Evolutionary conservation across 1,140 invertebrate species (phyloP), one percentile per base, ranked within the genome.

Genomic region (Brachionus manjavacas): DNA sequence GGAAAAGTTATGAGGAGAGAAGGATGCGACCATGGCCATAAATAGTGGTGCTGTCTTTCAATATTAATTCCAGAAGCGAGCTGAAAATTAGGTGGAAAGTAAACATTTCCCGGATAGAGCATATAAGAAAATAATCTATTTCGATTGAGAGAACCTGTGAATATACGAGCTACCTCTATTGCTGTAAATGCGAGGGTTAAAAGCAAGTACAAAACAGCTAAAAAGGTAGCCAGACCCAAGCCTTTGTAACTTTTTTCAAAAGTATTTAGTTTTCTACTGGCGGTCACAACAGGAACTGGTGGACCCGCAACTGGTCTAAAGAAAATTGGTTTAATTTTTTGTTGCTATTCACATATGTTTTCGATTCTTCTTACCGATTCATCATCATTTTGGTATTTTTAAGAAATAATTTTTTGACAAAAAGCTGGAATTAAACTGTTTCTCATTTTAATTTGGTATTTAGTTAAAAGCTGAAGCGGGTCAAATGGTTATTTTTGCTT

Each of bases 11-110:
- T 9, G 1, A 76, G n/a, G 9, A 76, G 43, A 23, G 43, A 20
- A 9, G 72, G 72, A 49, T 76, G 72, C 11, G 72, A 76, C 72
- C 72, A 76, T 14, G 72, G 72, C 72, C 72, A 76, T 76, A 76
- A 35, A 76, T 76, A 76, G 28, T 76, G 41, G 41, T 76, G 41
- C 31, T 76, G 72, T 76, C 72, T 76, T 49, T 46, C 41, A 25
- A 76, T 49, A 49, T 49, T 76, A 12, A 49, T 25, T 49, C 20
- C 25, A 14, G 39, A 49, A 25, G 31, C n/a, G 11, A 14, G 20
- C 11, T 49, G 41, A 49, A 49, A 76, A 76, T 76, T 49, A n/a
- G 72, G 72, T 31, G 72, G 72, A 14, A 76, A 49, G 14, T 76
- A 76, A 31, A 76, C 46, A 52, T 76, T 76, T 76, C 72, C 72